Evolutionary conservation across 1,140 invertebrate species (phyloP).

Genomic region (Monomorium pharaonis): DNA sequence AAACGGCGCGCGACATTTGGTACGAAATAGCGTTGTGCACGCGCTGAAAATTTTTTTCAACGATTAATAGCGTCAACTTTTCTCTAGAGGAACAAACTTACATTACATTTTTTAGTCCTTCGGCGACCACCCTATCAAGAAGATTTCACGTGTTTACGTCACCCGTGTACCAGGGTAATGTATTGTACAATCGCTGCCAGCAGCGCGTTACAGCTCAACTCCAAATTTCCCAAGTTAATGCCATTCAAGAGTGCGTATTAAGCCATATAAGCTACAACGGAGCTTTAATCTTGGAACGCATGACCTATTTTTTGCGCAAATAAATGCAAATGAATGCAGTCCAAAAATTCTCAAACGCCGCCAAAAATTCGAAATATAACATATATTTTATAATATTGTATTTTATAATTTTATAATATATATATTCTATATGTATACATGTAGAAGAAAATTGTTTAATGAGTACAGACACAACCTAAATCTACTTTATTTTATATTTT

Average conservation of each 20-base stretch:
- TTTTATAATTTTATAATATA: too few relatives aligned
- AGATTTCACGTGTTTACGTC: background rate
- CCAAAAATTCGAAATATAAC: background rate
- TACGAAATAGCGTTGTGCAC: background rate
- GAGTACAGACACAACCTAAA: too few relatives aligned
- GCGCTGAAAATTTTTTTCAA: background rate
- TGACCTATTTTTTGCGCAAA: slow-evolving; percentile 11
- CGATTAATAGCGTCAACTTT: background rate
- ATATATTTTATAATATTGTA: too few relatives aligned
- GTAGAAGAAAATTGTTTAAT: too few relatives aligned
- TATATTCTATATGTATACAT: too few relatives aligned
- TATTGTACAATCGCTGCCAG: background rate
- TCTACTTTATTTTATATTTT: too few relatives aligned
- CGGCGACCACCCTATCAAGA: background rate
- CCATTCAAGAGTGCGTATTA: slow-evolving; percentile 27
- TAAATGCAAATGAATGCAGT: slow-evolving; percentile 17
- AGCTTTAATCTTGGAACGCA: slow-evolving; percentile 20
- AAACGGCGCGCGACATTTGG: background rate
- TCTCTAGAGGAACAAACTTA: background rate
- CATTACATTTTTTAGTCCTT: slow-evolving; percentile 7
- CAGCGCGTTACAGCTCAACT: slow-evolving; percentile 3
- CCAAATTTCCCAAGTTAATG: slow-evolving; percentile 52
- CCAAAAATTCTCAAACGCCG: background rate
- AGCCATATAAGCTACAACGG: background rate
- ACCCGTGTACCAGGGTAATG: background rate